These are phyloP conservation scores for Bryconaethiops microstoma DNA, from an alignment of 2,797 vertebrate genomes.

Conservation along the genomic window DNA sequence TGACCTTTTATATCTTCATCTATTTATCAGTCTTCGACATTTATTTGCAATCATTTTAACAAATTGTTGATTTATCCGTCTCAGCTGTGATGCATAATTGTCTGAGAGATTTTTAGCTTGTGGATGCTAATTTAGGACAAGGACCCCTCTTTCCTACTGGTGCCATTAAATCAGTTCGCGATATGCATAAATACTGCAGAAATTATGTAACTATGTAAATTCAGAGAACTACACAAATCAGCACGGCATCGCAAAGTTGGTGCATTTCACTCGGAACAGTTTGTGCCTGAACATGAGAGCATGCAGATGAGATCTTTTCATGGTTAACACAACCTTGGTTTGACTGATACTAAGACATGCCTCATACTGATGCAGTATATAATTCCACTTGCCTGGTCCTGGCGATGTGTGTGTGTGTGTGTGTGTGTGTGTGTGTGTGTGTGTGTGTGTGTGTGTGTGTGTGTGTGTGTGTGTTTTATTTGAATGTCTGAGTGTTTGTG, in stretches of 20 bases:
- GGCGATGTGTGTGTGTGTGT: not conserved
- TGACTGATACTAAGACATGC: not conserved
- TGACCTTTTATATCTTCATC: not conserved
- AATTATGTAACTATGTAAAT: slow-evolving; percentile 21
- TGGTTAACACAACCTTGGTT: not conserved
- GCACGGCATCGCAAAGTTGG: slow-evolving; percentile 16
- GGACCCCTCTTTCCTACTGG: not conserved
- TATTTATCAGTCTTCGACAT: not conserved
- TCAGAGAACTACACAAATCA: not conserved
- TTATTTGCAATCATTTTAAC: not conserved
- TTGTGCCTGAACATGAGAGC: not conserved
- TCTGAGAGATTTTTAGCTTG: slow-evolving; percentile 6
- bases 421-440: not conserved
- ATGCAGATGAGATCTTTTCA: not conserved
- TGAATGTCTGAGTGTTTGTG: not conserved
- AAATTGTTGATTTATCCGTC: not conserved
- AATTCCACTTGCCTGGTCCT: not conserved
- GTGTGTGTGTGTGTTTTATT: not conserved
- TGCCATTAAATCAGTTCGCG: not conserved
- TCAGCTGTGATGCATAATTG: not conserved
- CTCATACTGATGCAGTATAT: not conserved
- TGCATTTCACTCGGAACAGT: slow-evolving; percentile 9
- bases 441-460: too few relatives aligned
- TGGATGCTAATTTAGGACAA: slow-evolving; percentile 6
- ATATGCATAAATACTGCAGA: slow-evolving; percentile 1